Evolutionary conservation across 1,140 invertebrate species (phyloP).

Genomic region (Drosophila biarmipes): DNA sequence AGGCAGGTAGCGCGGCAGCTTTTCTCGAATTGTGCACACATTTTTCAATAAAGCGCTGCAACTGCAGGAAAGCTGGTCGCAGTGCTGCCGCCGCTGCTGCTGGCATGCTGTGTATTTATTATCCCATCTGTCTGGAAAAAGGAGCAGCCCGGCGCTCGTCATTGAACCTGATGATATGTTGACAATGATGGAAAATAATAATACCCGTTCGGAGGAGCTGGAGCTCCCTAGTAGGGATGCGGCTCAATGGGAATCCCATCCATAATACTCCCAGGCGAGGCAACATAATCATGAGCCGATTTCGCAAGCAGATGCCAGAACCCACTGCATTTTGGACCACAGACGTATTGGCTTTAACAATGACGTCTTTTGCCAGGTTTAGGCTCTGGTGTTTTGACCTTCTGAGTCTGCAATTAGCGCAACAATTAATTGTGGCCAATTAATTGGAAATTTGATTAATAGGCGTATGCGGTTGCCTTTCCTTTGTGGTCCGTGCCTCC

Average conservation of each 20-base stretch:
- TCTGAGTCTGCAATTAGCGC: constrained; percentile 53
- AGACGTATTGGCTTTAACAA: constrained; percentile 5
- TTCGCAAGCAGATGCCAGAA: constrained; percentile 15
- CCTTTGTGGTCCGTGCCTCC: constrained; percentile 47
- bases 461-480: constrained; percentile 43
- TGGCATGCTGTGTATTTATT: constrained; percentile 63
- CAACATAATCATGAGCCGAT: constrained; percentile 7
- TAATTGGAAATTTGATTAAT: constrained; percentile 81
- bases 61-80: constrained; percentile 47
- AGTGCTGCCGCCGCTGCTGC: constrained; percentile 6
- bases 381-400: background rate
- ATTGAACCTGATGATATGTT: constrained; percentile 74
- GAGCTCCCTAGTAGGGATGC: constrained; percentile 10
- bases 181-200: constrained; percentile 71
- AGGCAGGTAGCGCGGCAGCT: constrained; percentile 45
- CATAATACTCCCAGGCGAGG: constrained; percentile 1
- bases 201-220: constrained; percentile 20
- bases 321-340: constrained; percentile 2
- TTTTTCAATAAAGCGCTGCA: constrained; percentile 77
- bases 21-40: constrained; percentile 73
- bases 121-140: constrained; percentile 41
- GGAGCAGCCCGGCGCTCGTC: constrained; percentile 32
- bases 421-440: constrained; percentile 78
- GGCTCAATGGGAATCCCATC: constrained; percentile 12
- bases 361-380: background rate